Percentiles rank a stretch among this genome's conserved stretches.
These are phyloP conservation scores for Acrossocheilus wenchowensis DNA, from an alignment of 2,797 vertebrate genomes.

Conservation along the genomic window DNA sequence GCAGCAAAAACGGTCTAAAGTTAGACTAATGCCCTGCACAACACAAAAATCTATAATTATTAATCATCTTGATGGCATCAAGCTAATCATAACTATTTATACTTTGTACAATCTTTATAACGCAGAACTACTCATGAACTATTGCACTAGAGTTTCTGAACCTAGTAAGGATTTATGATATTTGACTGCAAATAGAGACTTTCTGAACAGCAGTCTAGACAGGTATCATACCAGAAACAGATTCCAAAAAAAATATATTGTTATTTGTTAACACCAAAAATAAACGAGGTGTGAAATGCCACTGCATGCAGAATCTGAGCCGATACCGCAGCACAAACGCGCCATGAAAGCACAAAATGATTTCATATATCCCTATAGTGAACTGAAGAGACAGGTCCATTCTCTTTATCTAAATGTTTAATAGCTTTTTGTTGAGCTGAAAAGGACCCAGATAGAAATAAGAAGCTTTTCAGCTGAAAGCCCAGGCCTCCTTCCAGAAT, in stretches of 20 bases:
- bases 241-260: not conserved
- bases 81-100: not conserved
- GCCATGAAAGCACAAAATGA: not conserved
- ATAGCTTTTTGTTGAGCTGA: slow-evolving; percentile 39
- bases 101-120: not conserved
- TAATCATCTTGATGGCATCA: not conserved
- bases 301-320: not conserved
- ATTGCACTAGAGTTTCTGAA: not conserved
- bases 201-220: not conserved
- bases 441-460: slow-evolving; percentile 37
- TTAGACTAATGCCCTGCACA: not conserved
- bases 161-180: not conserved
- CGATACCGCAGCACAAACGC: not conserved
- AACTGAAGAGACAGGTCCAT: not conserved
- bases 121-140: not conserved
- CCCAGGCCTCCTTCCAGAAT: slow-evolving; percentile 12
- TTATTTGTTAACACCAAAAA: slow-evolving; percentile 1
- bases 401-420: slow-evolving; percentile 23
- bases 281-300: slow-evolving; percentile 23
- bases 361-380: not conserved
- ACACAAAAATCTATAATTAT: not conserved
- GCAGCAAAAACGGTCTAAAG: not conserved
- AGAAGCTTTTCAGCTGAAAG: slow-evolving; percentile 39
- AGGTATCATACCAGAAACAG: not conserved
- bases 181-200: not conserved